Evolutionary conservation across 1,140 invertebrate genomes (phyloP), one percentile per base, ranked within the genome.

Genomic region (Drosophila cardini): DNA sequence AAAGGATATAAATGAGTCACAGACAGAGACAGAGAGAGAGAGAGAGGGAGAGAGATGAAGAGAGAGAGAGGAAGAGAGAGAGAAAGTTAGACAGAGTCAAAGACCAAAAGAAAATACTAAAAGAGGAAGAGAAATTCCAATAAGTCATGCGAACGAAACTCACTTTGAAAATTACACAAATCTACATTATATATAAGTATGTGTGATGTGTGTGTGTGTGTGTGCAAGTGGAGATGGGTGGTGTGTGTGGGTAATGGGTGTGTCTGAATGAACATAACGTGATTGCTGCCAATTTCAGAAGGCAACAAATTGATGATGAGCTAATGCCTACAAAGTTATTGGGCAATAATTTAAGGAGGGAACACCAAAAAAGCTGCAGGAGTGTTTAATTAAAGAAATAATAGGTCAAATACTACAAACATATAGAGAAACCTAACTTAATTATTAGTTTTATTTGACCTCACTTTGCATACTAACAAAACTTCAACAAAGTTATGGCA

Each of bases 1-100:
- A 87, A 89, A 77, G 76, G 67, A 89, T 84, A 78, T 70, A 68
- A 72, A 80, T 78, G 80, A 84, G 56, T 89, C 76, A 80, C 62
- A 74, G 45, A 26, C 21, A 26, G 21, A 26, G 21, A 26, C 4
- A 26, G 21, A 26, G 5, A 46, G 45, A 43, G 21, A 76, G 26
- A 26, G 5, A 56, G 26, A 34, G 38, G 5, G 21, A 26, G 21
- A 26, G 21, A 26, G n/a, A n/a, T n/a, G n/a, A n/a, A n/a, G n/a
- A n/a, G n/a, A n/a, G n/a, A n/a, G n/a, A n/a, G n/a, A n/a, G n/a
- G n/a, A n/a, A n/a, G n/a, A n/a, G n/a, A 26, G 21, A 26, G 21
- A 26, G 21, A 26, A 26, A 46, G 45, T 48, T 34, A 76, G 26
- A 26, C 4, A 56, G 26, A 34, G 38, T 13, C 6, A 40, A 13